Base-by-base conservation (phyloP, 2,797 vertebrate genomes). In the Poecilia gillii region DNA sequence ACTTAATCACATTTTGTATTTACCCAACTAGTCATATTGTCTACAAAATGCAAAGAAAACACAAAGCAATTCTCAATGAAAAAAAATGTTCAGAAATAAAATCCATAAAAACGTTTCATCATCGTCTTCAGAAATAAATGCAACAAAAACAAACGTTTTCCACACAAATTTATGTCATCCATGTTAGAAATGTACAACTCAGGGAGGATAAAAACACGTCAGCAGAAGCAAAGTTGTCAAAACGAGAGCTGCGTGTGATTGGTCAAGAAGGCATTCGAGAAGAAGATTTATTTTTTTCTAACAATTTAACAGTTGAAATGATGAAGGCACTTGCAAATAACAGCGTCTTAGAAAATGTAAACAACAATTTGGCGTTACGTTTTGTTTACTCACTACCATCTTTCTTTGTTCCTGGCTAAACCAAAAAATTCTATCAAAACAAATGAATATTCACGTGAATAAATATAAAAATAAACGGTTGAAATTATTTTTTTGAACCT, bases 141-240 rank as follows among this genome's bases (percentile, higher is more conserved):
- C 2, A 82, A 84, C 7, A 78, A 14, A 73, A 57, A 66, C 59
- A 79, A 55, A 51, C 46, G 79, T 92, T 84, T 84, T 46, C 36
- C 89, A 84, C 84, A 94, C 79, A 84, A 87, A 82, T 92, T 72
- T 93, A 95, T 94, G 93, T 95, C 88, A 62, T 86, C 73, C 41
- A 76, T 36, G 46, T 84, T 75, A 77, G 71, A 59, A 82, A 79
- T 82, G 93, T 88, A 93, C 91, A 92, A 85, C 81, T 90, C 80
- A 84, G 90, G 84, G 82, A 90, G 78, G 92, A 87, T 74, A 91
- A 94, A 94, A 94, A 93, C 88, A 88, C 73, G 85, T 83, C 74
- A 82, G 74, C 53, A 36, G 66, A 85, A 85, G 88, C 81, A 46
- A 85, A 89, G 85, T 88, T 89, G 82, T 81, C 36, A 43, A n/a